A percentile compares a stretch with the other conserved stretches of the same genome.
Evolutionary conservation across 2,113 vertebrate genomes (phyloP).

Genomic region (Panthera leo): DNA sequence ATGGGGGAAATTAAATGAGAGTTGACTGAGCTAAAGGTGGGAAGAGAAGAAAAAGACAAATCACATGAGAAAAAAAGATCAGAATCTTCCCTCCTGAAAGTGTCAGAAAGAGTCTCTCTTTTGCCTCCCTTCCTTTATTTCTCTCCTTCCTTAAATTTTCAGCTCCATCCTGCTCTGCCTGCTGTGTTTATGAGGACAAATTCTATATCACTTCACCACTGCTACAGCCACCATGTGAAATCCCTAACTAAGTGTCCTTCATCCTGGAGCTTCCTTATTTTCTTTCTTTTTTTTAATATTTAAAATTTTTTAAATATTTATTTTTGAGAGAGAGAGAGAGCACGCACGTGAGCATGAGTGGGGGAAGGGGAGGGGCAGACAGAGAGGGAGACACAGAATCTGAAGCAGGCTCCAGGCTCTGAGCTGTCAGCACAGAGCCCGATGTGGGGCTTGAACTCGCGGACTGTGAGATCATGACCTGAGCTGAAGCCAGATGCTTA

Average conservation of each 20-base stretch:
- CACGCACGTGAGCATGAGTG: accelerated
- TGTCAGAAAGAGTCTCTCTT: neutral
- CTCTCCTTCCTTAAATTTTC: neutral
- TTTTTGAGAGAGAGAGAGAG: no score
- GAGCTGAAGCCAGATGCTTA: no score
- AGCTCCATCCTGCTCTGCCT: neutral
- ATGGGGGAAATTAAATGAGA: neutral
- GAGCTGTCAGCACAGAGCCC: no score
- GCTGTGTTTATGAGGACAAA: neutral
- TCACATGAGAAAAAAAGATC: neutral
- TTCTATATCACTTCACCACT: neutral
- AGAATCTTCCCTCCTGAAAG: neutral
- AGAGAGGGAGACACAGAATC: no score
- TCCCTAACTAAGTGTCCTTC: neutral
- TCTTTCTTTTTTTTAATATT: no score
- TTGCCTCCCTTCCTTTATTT: neutral
- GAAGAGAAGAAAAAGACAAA: neutral
- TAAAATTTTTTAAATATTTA: no score
- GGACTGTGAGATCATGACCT: no score
- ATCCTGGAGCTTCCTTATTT: neutral
- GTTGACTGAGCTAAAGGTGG: neutral
- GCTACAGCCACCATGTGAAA: neutral
- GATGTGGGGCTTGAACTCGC: no score
- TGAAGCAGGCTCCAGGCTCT: no score
- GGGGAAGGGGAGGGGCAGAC: no score